phyloP scores from a whole-genome alignment of 2,888 invertebrate genomes.

The Ormia ochracea region DNA sequence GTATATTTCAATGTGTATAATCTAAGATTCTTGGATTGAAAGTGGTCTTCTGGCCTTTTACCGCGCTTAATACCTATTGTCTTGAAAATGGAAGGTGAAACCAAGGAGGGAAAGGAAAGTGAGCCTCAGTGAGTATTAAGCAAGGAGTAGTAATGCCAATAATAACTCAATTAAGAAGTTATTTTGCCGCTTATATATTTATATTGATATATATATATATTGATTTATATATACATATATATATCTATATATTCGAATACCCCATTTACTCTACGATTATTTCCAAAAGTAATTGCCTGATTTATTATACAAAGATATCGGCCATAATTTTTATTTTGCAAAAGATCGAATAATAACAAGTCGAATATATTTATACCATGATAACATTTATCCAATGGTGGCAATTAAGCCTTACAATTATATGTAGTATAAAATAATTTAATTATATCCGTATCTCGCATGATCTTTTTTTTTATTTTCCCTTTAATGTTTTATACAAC shows the following conservation, averaged over 20 bases:
- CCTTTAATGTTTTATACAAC: not conserved
- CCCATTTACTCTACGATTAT: not conserved
- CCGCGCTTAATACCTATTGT: slow-evolving; percentile 16
- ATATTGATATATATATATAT: not conserved
- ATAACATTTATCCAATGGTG: not conserved
- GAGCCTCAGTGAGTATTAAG: slow-evolving; percentile 49
- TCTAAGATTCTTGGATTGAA: slow-evolving; percentile 32
- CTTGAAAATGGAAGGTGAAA: slow-evolving; percentile 46
- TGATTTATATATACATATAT: not conserved
- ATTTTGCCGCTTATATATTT: not conserved
- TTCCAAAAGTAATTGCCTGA: slow-evolving; percentile 13
- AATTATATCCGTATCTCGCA: slow-evolving; percentile 4
- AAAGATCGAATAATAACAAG: slow-evolving; percentile 8
- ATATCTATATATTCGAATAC: not conserved
- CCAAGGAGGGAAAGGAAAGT: slow-evolving; percentile 49
- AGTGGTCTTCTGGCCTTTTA: slow-evolving; percentile 31
- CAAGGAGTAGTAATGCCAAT: not conserved
- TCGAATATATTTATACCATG: not conserved
- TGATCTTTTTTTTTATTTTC: not conserved
- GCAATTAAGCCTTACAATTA: not conserved
- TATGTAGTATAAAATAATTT: not conserved
- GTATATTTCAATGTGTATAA: slow-evolving; percentile 2
- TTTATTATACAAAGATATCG: not conserved
- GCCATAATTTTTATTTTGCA: slow-evolving; percentile 36
- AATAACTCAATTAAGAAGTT: not conserved